Evolutionary conservation across 2,113 vertebrate species (phyloP), one percentile per base, ranked within the genome.

Genomic region (Lethenteron reissneri): DNA sequence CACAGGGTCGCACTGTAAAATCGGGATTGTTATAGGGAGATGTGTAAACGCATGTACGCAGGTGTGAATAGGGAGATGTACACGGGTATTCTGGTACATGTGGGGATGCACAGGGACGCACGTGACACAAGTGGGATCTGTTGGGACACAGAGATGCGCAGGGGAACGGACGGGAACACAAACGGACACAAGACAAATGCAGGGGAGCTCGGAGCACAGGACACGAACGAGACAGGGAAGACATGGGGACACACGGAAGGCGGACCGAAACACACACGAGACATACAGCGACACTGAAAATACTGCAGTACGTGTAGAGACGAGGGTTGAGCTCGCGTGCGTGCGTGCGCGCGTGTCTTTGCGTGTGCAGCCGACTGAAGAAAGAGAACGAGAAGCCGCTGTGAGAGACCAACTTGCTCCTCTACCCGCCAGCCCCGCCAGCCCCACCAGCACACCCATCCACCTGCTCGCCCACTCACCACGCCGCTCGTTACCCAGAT

Each of bases 351-450:
- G 73, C 82, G 56, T 70, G 13, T 75, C 58, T 73, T 70, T 71
- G 75, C 72, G 58, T 69, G 81, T 74, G 64, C 79, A 96, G 92
- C 83, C 92, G 94, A 84, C 84, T 95, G 85, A 96, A 97, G 84
- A 97, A 97, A 79, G 92, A 97, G 79, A 95, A 87, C 70, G 91
- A 97, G 83, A 97, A 97, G 82, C 85, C 89, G 76, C 87, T 97
- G 86, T 97, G 87, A 89, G 81, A 79, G 82, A 71, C 78, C 76
- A 73, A 75, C 76, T 76, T 74, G 79, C 70, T 57, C 69, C 71
- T 74, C 73, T 77, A 75, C 73, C 74, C 74, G 75, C 74, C 56
- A 70, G 76, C 78, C 76, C 75, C 71, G 78, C 76, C 41, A 70
- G 76, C 78, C 76, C 75, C 71, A 78, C 76, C 41, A 72, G 75